Evolutionary conservation across 2,888 invertebrate genomes (phyloP), one percentile per base, ranked within the genome.

Genomic region (Entomobrya proxima): DNA sequence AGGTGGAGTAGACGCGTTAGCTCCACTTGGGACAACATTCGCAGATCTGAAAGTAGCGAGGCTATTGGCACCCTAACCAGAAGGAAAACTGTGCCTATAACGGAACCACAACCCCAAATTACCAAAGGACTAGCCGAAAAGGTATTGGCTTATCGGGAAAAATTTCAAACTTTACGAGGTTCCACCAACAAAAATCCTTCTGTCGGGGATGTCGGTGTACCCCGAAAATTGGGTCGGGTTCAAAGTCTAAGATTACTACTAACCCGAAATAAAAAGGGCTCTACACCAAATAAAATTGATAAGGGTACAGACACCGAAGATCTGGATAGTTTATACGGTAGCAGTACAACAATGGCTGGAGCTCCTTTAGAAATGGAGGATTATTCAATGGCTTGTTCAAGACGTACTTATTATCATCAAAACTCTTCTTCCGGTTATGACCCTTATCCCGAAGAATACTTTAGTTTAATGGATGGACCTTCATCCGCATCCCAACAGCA

Each of bases 1-100:
- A 94, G 94, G 32, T 94, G 94, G 94, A 93, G 94, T 69, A 93
- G 92, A 90, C 93, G 93, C 91, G 93, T 94, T 87, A 94, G 94
- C 67, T 92, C 92, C 90, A 93, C 93, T 91, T 94, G 94, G 93
- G 94, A 94, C 87, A 93, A 94, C 89, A 91, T 94, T 85, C 94
- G 93, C 90, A 92, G 94, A 81, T 93, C 93, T 80, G 94, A 94
- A 88, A 94, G 94, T 55, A 92, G 93, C 1, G 94, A 94, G 90
- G 91, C 50, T 0, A 61, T 50, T 6, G 52, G 69, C 93, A 85
- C 50, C 74, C 82, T 69, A 21, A 88, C 78, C 30, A 30, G 88
- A 40, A 80, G 86, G 30, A 89, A 88, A 85, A 89, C 89, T 21
- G 52, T 89, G n/a, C 88, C 88, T 72, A 88, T 88, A 72, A 40